These are phyloP conservation scores for Idaea straminata DNA, from an alignment of 2,888 invertebrate genomes.

Conservation along the genomic window DNA sequence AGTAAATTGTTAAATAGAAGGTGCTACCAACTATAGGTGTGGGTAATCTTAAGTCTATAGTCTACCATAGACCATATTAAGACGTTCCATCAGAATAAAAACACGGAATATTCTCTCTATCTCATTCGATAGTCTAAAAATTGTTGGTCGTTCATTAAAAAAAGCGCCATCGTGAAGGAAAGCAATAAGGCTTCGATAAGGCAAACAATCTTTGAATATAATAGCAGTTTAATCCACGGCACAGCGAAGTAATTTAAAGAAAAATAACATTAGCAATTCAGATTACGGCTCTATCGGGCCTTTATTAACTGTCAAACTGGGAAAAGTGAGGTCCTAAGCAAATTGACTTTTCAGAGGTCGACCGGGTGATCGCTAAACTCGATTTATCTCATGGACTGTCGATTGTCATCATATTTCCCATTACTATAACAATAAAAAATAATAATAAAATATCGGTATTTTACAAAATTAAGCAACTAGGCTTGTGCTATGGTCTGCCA, in stretches of 20 bases:
- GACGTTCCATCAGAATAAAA: neutral
- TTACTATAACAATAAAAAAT: conserved; percentile 5
- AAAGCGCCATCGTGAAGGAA: conserved; percentile 31
- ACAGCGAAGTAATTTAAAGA: conserved; percentile 73
- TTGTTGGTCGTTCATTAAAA: conserved; percentile 27
- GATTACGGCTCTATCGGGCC: conserved; percentile 63
- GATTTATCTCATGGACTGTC: conserved; percentile 50
- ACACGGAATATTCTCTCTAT: neutral
- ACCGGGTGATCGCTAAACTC: conserved; percentile 42
- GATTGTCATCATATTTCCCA: conserved; percentile 41
- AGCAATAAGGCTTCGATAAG: conserved; percentile 52
- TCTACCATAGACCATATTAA: neutral
- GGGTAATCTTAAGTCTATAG: neutral
- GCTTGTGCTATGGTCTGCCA: no score
- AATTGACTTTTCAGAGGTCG: conserved; percentile 65
- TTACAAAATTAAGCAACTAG: no score
- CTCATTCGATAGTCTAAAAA: conserved; percentile 3
- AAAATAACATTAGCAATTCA: conserved; percentile 80
- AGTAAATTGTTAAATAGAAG: no score
- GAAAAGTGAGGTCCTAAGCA: conserved; percentile 51
- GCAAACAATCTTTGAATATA: conserved; percentile 68
- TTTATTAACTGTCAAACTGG: conserved; percentile 76
- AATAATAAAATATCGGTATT: neutral
- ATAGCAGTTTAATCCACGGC: conserved; percentile 65
- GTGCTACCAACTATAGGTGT: no score